phyloP scores from a whole-genome alignment of 2,113 vertebrate genomes.

The Dipodomys merriami region DNA sequence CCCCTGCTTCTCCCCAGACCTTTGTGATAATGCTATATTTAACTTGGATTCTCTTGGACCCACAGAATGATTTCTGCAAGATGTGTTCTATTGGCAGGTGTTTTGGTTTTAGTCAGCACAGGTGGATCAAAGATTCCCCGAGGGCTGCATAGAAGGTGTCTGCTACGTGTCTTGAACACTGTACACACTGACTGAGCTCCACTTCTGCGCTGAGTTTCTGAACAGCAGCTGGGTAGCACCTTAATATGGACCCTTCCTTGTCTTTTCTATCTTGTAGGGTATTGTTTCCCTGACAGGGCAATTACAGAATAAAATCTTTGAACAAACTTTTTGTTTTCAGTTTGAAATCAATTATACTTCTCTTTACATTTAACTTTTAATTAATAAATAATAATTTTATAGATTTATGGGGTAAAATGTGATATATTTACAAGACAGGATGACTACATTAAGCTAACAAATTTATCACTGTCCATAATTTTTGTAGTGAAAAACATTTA shows the following conservation, averaged over 20 bases:
- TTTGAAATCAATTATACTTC: background rate
- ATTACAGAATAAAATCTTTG: background rate
- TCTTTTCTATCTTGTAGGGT: background rate
- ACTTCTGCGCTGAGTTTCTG: background rate
- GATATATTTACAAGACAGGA: background rate
- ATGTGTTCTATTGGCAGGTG: background rate
- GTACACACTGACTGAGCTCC: background rate
- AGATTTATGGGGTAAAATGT: background rate
- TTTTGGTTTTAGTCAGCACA: background rate
- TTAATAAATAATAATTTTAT: background rate
- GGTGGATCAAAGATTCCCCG: background rate
- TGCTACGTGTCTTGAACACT: background rate
- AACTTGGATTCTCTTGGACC: background rate
- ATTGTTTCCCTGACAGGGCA: background rate
- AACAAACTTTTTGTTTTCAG: background rate
- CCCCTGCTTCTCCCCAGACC: background rate
- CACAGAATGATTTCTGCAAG: background rate
- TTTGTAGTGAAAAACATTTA: background rate
- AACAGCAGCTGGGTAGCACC: background rate
- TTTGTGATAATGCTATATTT: background rate
- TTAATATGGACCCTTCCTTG: background rate
- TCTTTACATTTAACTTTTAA: background rate
- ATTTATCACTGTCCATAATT: background rate
- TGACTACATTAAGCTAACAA: background rate
- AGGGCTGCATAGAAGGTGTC: accelerated